Base-by-base conservation (phyloP, 2,797 vertebrate species). In the Peromyscus aztecus region DNA sequence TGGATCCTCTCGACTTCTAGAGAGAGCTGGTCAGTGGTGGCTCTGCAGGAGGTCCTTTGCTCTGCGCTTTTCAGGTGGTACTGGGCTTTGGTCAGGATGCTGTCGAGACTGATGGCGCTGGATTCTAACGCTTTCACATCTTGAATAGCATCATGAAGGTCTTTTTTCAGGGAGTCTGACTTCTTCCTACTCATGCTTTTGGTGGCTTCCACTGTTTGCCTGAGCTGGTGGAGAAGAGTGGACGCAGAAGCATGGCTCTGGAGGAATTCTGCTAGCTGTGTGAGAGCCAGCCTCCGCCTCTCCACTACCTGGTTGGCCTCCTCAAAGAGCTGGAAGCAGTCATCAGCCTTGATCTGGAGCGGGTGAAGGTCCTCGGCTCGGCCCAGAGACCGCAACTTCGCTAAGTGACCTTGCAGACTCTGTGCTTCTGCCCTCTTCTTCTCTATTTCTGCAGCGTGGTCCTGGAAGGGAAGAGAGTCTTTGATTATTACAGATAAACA, bases 21-120 rank as follows among this genome's bases (percentile, higher is more conserved):
- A 10, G 98, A 98, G 40, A 99, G 98, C 0, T 98, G 98, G 95
- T 99, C 99, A 0, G 99, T 99, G 57, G 99, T 94, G 67, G 98
- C 98, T 89, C 99, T 98, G 97, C 99, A 99, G 85, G 99, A 99
- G 8, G 98, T 99, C 52, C 99, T 99, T 27, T 98, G 98, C 73
- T 98, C 98, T 43, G 98, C 95, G 98, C 98, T 98, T 31, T 98
- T 99, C 90, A 99, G 98, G 82, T 99, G 99, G 94, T 99, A 99
- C 4, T 99, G 99, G 6, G 99, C 99, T 98, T 99, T 99, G 97
- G 98, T 98, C 61, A 99, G 98, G 87, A 98, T 91, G n/a, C 99
- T 98, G 63, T 99, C 99, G n/a, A 99, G 98, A 90, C 98, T 95
- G 3, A 99, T 95, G 1, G 99, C 99, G 88, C 98, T 96, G 2